Conservation (phyloP, 2,797 vertebrate genomes). For the Phoxinus dragarum region DNA sequence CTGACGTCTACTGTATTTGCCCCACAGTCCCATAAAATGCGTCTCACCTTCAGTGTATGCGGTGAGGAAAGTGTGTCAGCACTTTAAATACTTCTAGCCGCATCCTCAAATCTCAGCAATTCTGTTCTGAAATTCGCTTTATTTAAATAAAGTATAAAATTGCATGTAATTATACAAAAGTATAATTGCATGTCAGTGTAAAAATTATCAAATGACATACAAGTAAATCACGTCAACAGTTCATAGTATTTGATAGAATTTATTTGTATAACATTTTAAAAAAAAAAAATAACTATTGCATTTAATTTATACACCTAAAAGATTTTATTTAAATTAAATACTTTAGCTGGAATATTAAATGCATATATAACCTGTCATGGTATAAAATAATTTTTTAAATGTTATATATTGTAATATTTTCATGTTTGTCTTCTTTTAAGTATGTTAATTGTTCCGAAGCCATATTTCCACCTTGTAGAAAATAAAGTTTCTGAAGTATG, state of each 20-base stretch:
- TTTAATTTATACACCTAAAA: not conserved
- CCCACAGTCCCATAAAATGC: conserved; percentile 31
- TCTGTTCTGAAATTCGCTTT: not conserved
- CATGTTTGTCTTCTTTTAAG: not conserved
- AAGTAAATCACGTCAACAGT: no score
- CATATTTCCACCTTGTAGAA: not conserved
- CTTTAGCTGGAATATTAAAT: not conserved
- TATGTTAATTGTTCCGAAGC: not conserved
- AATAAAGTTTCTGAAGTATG: not conserved
- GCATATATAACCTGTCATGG: not conserved
- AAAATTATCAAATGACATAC: no score
- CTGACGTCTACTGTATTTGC: conserved; percentile 38
- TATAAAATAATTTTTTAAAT: no score
- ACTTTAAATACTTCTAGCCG: not conserved
- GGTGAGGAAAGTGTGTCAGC: conserved; percentile 49
- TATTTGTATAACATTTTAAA: no score
- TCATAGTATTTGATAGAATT: not conserved
- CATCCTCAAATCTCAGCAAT: not conserved
- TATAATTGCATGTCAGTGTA: not conserved
- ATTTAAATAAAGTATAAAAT: no score
- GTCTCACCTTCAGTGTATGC: conserved; percentile 3
- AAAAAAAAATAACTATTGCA: not conserved
- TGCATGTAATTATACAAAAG: no score
- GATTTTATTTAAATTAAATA: not conserved
- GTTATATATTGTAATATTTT: not conserved